A percentile compares a stretch with the other conserved stretches of the same genome.
phyloP scores from a whole-genome alignment of 2,797 vertebrate species.

The Carapus acus region DNA sequence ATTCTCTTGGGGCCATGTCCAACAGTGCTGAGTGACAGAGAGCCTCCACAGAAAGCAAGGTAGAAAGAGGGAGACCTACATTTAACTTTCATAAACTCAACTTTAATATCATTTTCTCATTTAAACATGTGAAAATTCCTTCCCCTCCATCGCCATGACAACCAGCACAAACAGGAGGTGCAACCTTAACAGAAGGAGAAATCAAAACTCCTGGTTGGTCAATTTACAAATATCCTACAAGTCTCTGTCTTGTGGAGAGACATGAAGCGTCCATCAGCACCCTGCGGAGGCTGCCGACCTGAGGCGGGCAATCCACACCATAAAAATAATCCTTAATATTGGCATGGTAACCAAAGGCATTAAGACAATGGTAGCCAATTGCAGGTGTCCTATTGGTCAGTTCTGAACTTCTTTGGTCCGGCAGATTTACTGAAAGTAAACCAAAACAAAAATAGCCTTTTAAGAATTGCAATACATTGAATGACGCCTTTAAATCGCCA shows the following conservation, averaged over 20 bases:
- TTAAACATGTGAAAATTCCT: slow-evolving; percentile 20
- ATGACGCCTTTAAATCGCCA: too few species aligned
- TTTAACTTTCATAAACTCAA: slow-evolving; percentile 24
- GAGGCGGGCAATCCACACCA: not conserved
- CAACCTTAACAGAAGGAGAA: slow-evolving; percentile 26
- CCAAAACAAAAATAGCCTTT: not conserved
- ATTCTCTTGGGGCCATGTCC: not conserved
- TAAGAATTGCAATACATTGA: too few species aligned
- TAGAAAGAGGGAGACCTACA: slow-evolving; percentile 4
- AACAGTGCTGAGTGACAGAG: not conserved
- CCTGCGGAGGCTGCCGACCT: not conserved
- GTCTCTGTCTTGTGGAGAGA: slow-evolving; percentile 42
- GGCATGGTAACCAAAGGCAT: not conserved
- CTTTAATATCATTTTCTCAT: slow-evolving; percentile 32
- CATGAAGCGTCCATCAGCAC: slow-evolving; percentile 7
- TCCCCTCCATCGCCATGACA: slow-evolving; percentile 37
- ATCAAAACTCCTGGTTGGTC: slow-evolving; percentile 32
- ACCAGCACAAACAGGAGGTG: slow-evolving; percentile 45
- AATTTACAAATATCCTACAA: slow-evolving; percentile 57
- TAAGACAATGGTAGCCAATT: slow-evolving; percentile 7
- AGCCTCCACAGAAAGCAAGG: not conserved
- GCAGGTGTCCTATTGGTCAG: slow-evolving; percentile 70
- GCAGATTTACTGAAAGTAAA: slow-evolving; percentile 70
- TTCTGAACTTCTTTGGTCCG: slow-evolving; percentile 82
- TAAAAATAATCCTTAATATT: not conserved